Percentiles rank a stretch among this genome's conserved stretches.
Evolutionary conservation across 2,888 invertebrate species (phyloP).

Genomic region (Drosophila vallismaia): DNA sequence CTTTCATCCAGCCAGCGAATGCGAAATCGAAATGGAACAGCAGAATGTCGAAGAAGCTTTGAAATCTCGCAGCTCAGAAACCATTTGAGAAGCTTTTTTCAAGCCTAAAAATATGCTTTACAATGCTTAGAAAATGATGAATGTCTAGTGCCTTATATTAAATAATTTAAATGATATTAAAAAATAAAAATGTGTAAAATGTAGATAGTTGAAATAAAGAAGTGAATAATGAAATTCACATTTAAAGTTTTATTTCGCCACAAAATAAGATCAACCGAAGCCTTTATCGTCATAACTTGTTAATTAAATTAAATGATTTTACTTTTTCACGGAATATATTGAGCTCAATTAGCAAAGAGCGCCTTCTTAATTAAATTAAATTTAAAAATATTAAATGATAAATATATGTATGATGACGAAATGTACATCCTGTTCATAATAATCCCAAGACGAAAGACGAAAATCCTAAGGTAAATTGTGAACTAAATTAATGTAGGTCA

Average conservation of each 20-base stretch:
- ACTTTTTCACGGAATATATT: slow-evolving; percentile 31
- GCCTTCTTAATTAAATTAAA: slow-evolving; percentile 11
- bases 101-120: slow-evolving; percentile 53
- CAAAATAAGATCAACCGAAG: slow-evolving; percentile 5
- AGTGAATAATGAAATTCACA: background rate
- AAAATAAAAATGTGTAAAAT: background rate
- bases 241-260: slow-evolving; percentile 18
- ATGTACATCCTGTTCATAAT: slow-evolving; percentile 10
- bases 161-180: background rate
- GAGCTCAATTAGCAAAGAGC: slow-evolving; percentile 46
- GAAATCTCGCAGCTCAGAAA: slow-evolving; percentile 54
- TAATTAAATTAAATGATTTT: slow-evolving; percentile 54
- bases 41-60: slow-evolving; percentile 6
- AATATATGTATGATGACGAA: slow-evolving; percentile 6
- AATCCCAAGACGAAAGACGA: background rate
- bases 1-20: slow-evolving; percentile 60
- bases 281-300: slow-evolving; percentile 36
- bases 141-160: background rate
- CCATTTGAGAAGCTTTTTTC: slow-evolving; percentile 36
- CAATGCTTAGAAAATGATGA: background rate
- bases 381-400: slow-evolving; percentile 15
- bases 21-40: slow-evolving; percentile 43
- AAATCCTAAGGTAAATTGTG: background rate
- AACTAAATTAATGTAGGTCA: slow-evolving; percentile 37
- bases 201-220: background rate